Percentiles rank a stretch among this genome's conserved stretches.
Conservation (phyloP, 2,113 vertebrate genomes). For the Pelecanus crispus region DNA sequence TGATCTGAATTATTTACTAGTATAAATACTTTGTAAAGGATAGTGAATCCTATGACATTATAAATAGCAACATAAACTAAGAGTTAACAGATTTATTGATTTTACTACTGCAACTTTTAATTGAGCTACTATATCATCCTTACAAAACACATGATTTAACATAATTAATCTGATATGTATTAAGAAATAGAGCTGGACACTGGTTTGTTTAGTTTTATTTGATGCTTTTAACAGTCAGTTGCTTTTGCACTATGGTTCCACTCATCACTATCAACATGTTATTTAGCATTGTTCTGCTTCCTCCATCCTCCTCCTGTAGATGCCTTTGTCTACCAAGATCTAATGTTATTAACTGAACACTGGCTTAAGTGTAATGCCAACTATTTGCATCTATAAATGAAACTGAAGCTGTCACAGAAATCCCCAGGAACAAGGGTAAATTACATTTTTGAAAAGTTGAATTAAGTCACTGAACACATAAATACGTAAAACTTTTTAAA, state of each 20-base stretch:
- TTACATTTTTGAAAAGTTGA: not conserved
- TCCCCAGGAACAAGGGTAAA: not conserved
- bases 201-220: not conserved
- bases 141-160: not conserved
- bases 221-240: not conserved
- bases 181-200: not conserved
- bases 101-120: not conserved
- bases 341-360: not conserved
- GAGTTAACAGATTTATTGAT: not conserved
- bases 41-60: not conserved
- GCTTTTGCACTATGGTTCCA: not conserved
- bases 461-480: not conserved
- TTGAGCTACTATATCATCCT: not conserved
- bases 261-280: not conserved
- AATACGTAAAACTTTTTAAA: not conserved
- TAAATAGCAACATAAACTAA: not conserved
- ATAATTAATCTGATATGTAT: not conserved
- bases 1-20: not conserved
- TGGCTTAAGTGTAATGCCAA: not conserved
- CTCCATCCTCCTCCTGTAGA: not conserved
- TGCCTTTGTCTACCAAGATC: not conserved
- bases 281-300: not conserved
- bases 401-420: not conserved
- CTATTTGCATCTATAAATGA: not conserved
- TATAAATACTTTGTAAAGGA: not conserved